Evolutionary conservation across 1,140 invertebrate species (phyloP).

Genomic region (Phocides pigmalion): DNA sequence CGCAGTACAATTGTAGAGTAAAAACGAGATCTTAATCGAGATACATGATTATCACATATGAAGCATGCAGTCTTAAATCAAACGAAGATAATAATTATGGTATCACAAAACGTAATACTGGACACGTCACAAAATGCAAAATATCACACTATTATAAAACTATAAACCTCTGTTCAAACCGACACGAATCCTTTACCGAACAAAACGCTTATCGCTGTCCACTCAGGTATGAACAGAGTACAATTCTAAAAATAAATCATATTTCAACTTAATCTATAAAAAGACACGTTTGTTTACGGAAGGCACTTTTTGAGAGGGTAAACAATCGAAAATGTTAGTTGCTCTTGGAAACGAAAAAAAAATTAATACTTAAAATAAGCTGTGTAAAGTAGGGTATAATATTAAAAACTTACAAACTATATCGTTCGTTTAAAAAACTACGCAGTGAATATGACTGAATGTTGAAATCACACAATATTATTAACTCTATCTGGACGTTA

Average conservation of each 20-base stretch:
- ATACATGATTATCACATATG: constrained; percentile 57
- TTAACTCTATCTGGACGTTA: constrained; percentile 15
- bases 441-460: constrained; percentile 4
- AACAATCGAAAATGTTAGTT: constrained; percentile 20
- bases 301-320: constrained; percentile 41
- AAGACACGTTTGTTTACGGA: constrained; percentile 34
- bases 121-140: constrained; percentile 59
- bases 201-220: constrained; percentile 4
- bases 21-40: constrained; percentile 66
- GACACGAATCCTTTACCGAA: not conserved
- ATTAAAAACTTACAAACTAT: constrained; percentile 8
- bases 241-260: constrained; percentile 27
- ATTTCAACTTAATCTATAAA: constrained; percentile 34
- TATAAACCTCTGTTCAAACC: constrained; percentile 26
- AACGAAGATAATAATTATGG: constrained; percentile 42
- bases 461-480: constrained; percentile 8
- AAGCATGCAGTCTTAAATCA: constrained; percentile 63
- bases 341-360: constrained; percentile 12
- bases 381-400: not conserved
- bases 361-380: not conserved
- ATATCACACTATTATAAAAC: constrained; percentile 47
- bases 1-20: constrained; percentile 39
- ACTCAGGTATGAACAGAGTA: not conserved
- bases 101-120: constrained; percentile 76
- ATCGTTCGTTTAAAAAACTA: constrained; percentile 7